Evolutionary conservation across 2,888 invertebrate species (phyloP), one percentile per base, ranked within the genome.

Genomic region (Calameuta idolon): DNA sequence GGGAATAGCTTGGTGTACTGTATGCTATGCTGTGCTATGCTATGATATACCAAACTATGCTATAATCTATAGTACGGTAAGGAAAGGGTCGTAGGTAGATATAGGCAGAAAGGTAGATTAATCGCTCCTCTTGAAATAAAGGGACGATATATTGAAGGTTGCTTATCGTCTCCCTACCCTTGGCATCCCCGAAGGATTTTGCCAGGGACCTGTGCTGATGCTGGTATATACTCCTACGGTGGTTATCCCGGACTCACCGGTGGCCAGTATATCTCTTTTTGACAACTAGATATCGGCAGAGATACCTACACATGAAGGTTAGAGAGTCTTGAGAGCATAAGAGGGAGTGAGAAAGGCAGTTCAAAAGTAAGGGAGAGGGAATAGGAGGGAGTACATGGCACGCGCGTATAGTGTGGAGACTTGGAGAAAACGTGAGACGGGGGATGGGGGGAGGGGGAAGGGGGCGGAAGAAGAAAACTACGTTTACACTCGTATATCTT

Each of bases 401-500:
- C 74, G 68, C 69, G 71, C 69, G 76, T 55, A 75, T 35, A 69
- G 69, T 75, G 30, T 79, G 9, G 74, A 76, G 79, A 73, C 73
- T 75, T 74, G 79, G 76, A 79, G 79, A 37, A 79, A 80, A 79
- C 69, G 82, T 76, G 75, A 68, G 76, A 79, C 73, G 74, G 74
- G 69, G 69, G 75, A 76, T 75, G 73, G 80, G 75, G 74, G 75
- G 73, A 34, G 74, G 34, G 75, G 40, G 74, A 11, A n/a, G n/a
- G 34, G 77, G 77, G 73, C 81, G 80, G 34, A 76, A 76, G 11
- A 31, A n/a, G 23, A 30, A 23, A 75, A 69, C 77, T 77, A 69
- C 84, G 85, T 83, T 85, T 85, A 85, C 81, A 86, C 88, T 87
- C 89, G 87, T 89, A 89, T 89, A 90, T 89, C 89, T 89, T 84